A percentile compares a stretch with the other conserved stretches of the same genome.
Conservation (phyloP, 2,113 vertebrate species). For the Oreotrochilus melanogaster region DNA sequence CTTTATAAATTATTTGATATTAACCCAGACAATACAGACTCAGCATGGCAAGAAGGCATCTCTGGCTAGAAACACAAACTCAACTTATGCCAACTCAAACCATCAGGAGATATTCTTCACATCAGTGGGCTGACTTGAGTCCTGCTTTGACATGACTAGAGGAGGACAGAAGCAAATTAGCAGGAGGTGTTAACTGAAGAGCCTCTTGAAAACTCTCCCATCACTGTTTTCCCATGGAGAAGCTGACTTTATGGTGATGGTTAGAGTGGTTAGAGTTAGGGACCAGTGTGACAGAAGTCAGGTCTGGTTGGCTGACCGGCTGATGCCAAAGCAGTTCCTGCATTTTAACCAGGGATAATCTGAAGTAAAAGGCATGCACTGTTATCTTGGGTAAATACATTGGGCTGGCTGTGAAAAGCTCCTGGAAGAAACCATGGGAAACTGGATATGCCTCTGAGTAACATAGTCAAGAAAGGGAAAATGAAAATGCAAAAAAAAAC, state of each 20-base stretch:
- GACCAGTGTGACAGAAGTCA: neutral
- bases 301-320: neutral
- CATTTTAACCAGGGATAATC: neutral
- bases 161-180: neutral
- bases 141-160: neutral
- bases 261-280: neutral
- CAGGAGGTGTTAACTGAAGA: neutral
- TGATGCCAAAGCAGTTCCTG: neutral
- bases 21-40: neutral
- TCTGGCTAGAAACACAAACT: neutral
- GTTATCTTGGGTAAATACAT: too few relatives aligned
- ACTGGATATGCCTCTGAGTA: too few relatives aligned
- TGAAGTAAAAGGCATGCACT: neutral
- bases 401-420: too few relatives aligned
- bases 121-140: neutral
- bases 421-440: too few relatives aligned
- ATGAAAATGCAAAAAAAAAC: too few relatives aligned
- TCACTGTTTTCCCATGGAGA: neutral
- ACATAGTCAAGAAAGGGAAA: too few relatives aligned
- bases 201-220: too few relatives aligned
- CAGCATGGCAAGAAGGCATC: neutral
- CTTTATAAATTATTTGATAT: neutral
- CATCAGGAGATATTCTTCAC: neutral
- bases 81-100: neutral
- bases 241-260: neutral